Percentiles rank a stretch among this genome's conserved stretches.
Conservation (phyloP, 2,113 vertebrate genomes). For the Cinclus mexicanus region DNA sequence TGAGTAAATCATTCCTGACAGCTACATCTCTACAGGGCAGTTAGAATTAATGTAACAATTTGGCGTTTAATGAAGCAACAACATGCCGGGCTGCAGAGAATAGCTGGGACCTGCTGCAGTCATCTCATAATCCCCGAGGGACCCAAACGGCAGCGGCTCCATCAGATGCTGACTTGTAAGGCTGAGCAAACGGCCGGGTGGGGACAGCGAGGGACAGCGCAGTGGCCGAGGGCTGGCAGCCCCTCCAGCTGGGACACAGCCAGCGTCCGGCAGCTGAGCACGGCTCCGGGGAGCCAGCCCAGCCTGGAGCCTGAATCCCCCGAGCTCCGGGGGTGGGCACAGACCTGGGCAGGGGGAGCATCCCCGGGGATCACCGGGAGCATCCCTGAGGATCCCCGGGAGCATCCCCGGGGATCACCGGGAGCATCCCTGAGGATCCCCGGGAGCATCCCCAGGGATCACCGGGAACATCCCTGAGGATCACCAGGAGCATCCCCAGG, state of each 20-base stretch:
- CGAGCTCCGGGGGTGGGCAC: fast-evolving
- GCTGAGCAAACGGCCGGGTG: not conserved
- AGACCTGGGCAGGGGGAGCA: fast-evolving
- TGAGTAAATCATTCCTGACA: conserved; percentile 89
- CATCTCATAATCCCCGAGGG: conserved; percentile 27
- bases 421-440: not conserved
- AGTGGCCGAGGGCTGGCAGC: not conserved
- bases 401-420: not conserved
- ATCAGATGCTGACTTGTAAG: conserved; percentile 51
- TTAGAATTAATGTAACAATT: conserved; percentile 89
- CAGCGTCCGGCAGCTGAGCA: not conserved
- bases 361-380: not conserved
- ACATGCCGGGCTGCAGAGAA: conserved; percentile 46
- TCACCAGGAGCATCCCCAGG: not conserved
- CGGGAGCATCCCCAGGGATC: not conserved
- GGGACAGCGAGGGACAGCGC: not conserved
- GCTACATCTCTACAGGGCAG: conserved; percentile 88
- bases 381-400: not conserved
- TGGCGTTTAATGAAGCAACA: conserved; percentile 88
- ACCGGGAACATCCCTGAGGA: no score
- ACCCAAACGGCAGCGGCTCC: conserved; percentile 48
- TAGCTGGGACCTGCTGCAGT: conserved; percentile 50
- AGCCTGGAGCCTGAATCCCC: not conserved
- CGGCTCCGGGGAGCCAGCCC: not conserved
- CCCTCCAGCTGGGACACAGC: not conserved